Evolutionary conservation across 2,113 vertebrate genomes (phyloP).

Genomic region (Rhineura floridana): DNA sequence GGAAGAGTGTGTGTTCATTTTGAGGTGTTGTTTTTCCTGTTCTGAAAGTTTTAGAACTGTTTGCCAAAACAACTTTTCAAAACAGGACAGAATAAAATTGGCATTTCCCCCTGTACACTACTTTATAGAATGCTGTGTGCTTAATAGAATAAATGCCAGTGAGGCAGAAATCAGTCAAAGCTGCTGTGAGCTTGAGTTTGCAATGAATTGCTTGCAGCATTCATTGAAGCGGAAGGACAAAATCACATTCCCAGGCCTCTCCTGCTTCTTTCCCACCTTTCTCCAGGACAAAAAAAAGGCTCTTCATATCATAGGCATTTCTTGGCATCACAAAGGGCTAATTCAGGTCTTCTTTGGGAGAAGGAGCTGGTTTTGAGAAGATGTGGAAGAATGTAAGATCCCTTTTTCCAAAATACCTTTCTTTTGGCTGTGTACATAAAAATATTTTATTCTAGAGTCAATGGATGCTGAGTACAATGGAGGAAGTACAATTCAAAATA

Average conservation of each 20-base stretch:
- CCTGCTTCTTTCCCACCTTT: conserved; percentile 45
- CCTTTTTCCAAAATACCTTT: background rate
- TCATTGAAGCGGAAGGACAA: conserved; percentile 57
- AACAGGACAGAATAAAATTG: conserved; percentile 17
- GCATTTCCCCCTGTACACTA: background rate
- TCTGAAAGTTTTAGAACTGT: conserved; percentile 6
- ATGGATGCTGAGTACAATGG: too few species aligned
- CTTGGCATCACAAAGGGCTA: background rate
- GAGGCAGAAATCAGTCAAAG: conserved; percentile 26
- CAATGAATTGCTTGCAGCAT: conserved; percentile 43
- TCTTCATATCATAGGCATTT: conserved; percentile 37
- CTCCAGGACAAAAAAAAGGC: conserved; percentile 27
- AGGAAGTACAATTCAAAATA: too few species aligned
- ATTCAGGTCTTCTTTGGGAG: background rate
- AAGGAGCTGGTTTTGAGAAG: background rate
- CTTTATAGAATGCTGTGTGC: conserved; percentile 26
- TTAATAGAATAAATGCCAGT: conserved; percentile 17
- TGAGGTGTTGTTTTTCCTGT: background rate
- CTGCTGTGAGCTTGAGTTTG: conserved; percentile 52
- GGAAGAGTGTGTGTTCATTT: background rate
- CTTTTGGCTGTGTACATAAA: too few species aligned
- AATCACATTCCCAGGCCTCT: conserved; percentile 46
- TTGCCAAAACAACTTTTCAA: conserved; percentile 21
- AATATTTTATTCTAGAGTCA: too few species aligned
- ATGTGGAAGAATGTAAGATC: background rate